Evolutionary conservation across 1,140 invertebrate genomes (phyloP), one percentile per base, ranked within the genome.

Genomic region (Chrysomallon squamiferum): DNA sequence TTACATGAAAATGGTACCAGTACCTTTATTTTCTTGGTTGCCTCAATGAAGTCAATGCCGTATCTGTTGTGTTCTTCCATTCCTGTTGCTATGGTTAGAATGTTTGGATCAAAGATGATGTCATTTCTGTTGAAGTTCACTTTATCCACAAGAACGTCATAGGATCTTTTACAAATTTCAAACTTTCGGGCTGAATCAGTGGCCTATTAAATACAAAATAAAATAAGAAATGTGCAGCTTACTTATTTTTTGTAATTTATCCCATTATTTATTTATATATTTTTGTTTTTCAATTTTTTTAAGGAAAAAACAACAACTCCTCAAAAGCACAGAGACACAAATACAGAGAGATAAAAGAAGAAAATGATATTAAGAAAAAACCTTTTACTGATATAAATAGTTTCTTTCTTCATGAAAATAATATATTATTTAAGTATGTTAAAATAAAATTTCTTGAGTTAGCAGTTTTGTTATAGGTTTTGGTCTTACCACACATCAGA

Each of bases 91-190:
- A 90, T 88, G 3, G 89, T 90, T 6, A 90, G 76, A 73, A 90
- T 90, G 69, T 90, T 90, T 0, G 89, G 89, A 76, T 90, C 89
- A 84, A 90, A 90, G 60, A 90, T 90, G 59, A 90, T 89, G 68
- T 90, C 89, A 75, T 87, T 86, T 1, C 88, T 87, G 74, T 89
- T 86, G 72, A 90, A 90, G 9, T 81, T 86, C 33, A 86, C 78
- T 73, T 84, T 81, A 47, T 89, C 78, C 1, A 87, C 85, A n/a
- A 90, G 77, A 30, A 90, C 76, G 22, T 85, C 77, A 68, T 88
- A 90, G 0, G 87, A 87, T 30, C 89, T 79, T n/a, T 79, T 78
- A 72, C 89, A 90, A 25, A 90, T 90, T 64, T 87, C 84, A 49
- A 88, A 84, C 82, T 90, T 90, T 25, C 87, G 77, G 13, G 87